Percentiles rank a stretch among this genome's conserved stretches.
phyloP scores from a whole-genome alignment of 1,140 invertebrate species.

The Parapsyche elsis region DNA sequence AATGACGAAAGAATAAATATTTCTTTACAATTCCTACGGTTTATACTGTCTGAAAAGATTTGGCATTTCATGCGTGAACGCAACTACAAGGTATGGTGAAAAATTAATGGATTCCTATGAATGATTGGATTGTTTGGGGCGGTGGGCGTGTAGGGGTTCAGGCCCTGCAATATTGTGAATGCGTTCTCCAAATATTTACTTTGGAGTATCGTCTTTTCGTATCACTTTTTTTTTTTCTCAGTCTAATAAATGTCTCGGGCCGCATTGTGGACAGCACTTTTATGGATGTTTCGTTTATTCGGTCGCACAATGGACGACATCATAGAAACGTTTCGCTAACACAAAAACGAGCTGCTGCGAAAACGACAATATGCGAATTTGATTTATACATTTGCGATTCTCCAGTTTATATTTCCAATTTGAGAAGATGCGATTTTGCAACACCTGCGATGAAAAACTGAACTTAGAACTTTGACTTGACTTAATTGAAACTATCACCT shows the following conservation, averaged over 20 bases:
- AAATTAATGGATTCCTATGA: slow-evolving; percentile 49
- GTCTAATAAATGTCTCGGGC: background rate
- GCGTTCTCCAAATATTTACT: slow-evolving; percentile 55
- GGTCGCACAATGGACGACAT: slow-evolving; percentile 37
- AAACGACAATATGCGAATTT: slow-evolving; percentile 16
- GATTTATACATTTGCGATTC: background rate
- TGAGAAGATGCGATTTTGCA: background rate
- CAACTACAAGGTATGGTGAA: slow-evolving; percentile 44
- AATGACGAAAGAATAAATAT: slow-evolving; percentile 5
- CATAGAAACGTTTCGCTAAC: slow-evolving; percentile 54
- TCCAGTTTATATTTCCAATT: background rate
- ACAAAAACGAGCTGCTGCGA: slow-evolving; percentile 54
- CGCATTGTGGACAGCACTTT: slow-evolving; percentile 47
- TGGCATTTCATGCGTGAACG: slow-evolving; percentile 12
- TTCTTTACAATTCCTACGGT: background rate
- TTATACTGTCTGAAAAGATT: background rate
- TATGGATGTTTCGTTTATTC: slow-evolving; percentile 54
- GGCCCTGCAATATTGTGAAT: slow-evolving; percentile 28
- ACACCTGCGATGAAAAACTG: background rate
- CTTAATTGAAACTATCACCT: background rate
- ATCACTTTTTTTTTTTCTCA: background rate
- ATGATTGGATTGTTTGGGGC: slow-evolving; percentile 39
- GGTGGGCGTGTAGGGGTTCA: slow-evolving; percentile 49
- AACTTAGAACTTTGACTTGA: background rate
- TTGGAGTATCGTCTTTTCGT: slow-evolving; percentile 25